Conservation (phyloP, 2,113 vertebrate genomes). For the Lagopus muta region DNA sequence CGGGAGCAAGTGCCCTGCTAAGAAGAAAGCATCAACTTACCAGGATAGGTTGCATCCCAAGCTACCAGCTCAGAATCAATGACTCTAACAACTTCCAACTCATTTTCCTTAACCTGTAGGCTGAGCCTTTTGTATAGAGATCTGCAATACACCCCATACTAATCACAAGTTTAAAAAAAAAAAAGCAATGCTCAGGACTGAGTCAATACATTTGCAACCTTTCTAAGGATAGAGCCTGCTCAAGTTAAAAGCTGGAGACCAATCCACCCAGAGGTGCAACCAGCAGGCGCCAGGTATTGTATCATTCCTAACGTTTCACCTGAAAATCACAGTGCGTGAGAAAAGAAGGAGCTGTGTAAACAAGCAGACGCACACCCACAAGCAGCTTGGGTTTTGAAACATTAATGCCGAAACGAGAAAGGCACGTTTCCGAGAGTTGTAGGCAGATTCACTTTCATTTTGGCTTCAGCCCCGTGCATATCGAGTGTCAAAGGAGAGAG, state of each 20-base stretch:
- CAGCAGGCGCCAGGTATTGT: neutral
- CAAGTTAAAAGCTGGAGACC: neutral
- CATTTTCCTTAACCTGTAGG: neutral
- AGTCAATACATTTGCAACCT: neutral
- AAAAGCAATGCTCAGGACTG: neutral
- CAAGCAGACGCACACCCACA: slow-evolving; percentile 2
- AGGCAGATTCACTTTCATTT: slow-evolving; percentile 47
- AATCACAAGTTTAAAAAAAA: neutral
- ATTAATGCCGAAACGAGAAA: slow-evolving; percentile 45
- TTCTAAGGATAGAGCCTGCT: neutral
- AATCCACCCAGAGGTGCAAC: neutral
- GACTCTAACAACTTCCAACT: neutral
- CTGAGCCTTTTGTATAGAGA: neutral
- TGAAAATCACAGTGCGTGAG: neutral
- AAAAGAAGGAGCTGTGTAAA: neutral
- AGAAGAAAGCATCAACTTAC: neutral
- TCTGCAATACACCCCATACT: neutral
- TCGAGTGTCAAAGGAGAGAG: slow-evolving; percentile 37
- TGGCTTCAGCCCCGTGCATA: slow-evolving; percentile 32
- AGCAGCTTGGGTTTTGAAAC: slow-evolving; percentile 40
- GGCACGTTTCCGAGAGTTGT: slow-evolving; percentile 8
- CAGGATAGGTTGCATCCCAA: rapidly evolving
- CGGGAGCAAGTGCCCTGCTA: neutral
- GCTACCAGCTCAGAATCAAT: neutral
- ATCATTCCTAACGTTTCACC: neutral